These are phyloP conservation scores for Hippoglossus stenolepis DNA, from an alignment of 2,113 vertebrate species.

Conservation along the genomic window DNA sequence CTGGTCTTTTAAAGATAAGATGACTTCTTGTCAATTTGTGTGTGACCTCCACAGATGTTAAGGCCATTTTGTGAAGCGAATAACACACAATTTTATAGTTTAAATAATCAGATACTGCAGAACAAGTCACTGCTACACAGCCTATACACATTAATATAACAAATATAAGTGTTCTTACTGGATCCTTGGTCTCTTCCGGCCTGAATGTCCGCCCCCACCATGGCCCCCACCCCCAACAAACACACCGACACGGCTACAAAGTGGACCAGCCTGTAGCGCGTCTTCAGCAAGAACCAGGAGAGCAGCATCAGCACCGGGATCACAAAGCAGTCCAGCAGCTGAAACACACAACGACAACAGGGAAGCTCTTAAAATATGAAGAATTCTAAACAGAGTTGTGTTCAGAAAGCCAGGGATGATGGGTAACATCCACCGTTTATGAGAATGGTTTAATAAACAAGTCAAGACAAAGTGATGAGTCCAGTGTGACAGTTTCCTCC, in stretches of 20 bases:
- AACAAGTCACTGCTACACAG: too few species aligned
- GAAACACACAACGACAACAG: constrained; percentile 20
- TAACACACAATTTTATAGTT: too few species aligned
- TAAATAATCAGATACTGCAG: too few species aligned
- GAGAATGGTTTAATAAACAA: too few species aligned
- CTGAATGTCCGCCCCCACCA: constrained; percentile 95
- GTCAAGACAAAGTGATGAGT: too few species aligned
- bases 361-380: neutral
- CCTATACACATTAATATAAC: neutral
- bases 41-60: too few species aligned
- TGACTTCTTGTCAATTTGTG: too few species aligned
- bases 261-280: constrained; percentile 91
- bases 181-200: constrained; percentile 85
- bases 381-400: neutral
- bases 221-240: constrained; percentile 92
- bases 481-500: constrained; percentile 16
- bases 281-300: constrained; percentile 91
- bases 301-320: constrained; percentile 96
- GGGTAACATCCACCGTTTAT: neutral
- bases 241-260: constrained; percentile 90
- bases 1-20: too few species aligned
- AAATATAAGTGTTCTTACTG: constrained; percentile 80
- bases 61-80: too few species aligned
- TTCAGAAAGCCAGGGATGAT: neutral
- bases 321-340: constrained; percentile 97